phyloP scores from a whole-genome alignment of 2,797 vertebrate genomes.

The Cyprinella venusta region DNA sequence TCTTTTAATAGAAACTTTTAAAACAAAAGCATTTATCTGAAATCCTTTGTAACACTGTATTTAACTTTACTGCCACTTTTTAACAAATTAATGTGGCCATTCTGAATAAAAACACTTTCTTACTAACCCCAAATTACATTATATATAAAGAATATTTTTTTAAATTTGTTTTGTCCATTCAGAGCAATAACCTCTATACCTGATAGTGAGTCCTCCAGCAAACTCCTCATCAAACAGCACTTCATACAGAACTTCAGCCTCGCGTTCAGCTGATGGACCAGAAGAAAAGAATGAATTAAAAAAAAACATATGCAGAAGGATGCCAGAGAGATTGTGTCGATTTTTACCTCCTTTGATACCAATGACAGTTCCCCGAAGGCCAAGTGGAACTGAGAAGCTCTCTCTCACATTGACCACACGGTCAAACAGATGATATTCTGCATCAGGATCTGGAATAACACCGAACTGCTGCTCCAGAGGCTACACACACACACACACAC shows the following conservation, averaged over 20 bases:
- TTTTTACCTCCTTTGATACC: slow-evolving; percentile 95
- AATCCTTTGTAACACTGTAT: background rate
- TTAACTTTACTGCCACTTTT: background rate
- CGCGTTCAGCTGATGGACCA: slow-evolving; percentile 83
- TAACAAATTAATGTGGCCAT: background rate
- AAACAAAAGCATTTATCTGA: background rate
- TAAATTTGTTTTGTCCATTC: background rate
- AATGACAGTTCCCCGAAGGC: slow-evolving; percentile 91
- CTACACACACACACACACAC: slow-evolving; percentile 71
- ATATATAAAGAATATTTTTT: background rate
- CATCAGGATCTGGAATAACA: slow-evolving; percentile 89
- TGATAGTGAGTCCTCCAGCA: slow-evolving; percentile 91
- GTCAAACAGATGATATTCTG: slow-evolving; percentile 93
- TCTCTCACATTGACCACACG: slow-evolving; percentile 94
- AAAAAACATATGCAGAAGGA: background rate
- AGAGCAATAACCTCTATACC: slow-evolving; percentile 72
- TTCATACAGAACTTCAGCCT: slow-evolving; percentile 94
- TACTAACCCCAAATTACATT: background rate
- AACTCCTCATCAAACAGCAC: slow-evolving; percentile 98
- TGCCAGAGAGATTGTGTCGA: background rate
- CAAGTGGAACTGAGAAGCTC: slow-evolving; percentile 92
- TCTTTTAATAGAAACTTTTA: too few species aligned
- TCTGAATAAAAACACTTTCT: background rate
- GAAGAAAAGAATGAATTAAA: background rate
- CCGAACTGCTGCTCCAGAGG: slow-evolving; percentile 93